Base-by-base conservation (phyloP, 1,140 invertebrate species). In the Calosoma granatense region DNA sequence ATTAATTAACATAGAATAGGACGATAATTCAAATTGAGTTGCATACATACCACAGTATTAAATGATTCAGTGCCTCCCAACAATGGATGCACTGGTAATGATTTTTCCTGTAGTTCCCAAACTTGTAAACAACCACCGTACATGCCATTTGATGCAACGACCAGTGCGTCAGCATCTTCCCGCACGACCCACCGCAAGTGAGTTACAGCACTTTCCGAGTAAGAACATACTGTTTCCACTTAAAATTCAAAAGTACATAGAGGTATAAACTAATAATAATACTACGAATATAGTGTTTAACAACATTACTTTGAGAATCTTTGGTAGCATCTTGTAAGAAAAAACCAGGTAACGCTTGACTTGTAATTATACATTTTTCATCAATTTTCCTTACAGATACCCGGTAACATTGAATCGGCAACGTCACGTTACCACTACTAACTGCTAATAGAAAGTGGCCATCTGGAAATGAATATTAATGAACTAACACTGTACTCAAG, bases 31-130 rank as follows among this genome's bases (percentile, higher is more conserved):
- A 36, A 9, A 36, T 36, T 36, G 6, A 47, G 30, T 53, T 26
- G 43, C 57, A 6, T n/a, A 80, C 77, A 80, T 76, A 86, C 83
- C 67, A 87, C 78, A 65, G 81, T 84, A 72, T 83, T 86, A 65
- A 82, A 81, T 63, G 78, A 76, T 36, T 74, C 65, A 39, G 75
- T 71, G 22, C 69, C 67, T 20, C 65, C 63, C 52, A 90, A 82
- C 20, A 91, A 66, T 60, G 88, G 86, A 70, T 94, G 88, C 0
- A 94, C 79, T 0, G 80, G 81, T 56, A 90, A 79, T 2, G 84
- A 77, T 51, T 90, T 85, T 65, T 93, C 88, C 3, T 84, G 77
- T 3, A 94, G 72, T 64, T 92, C 88, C 92, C 92, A 96, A 3
- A 94, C 78, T 69, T 94, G 88, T 14, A 94, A 76, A 47, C 84